Evolutionary conservation across 2,888 invertebrate species (phyloP), one percentile per base, ranked within the genome.

Genomic region (Lottia scabra): DNA sequence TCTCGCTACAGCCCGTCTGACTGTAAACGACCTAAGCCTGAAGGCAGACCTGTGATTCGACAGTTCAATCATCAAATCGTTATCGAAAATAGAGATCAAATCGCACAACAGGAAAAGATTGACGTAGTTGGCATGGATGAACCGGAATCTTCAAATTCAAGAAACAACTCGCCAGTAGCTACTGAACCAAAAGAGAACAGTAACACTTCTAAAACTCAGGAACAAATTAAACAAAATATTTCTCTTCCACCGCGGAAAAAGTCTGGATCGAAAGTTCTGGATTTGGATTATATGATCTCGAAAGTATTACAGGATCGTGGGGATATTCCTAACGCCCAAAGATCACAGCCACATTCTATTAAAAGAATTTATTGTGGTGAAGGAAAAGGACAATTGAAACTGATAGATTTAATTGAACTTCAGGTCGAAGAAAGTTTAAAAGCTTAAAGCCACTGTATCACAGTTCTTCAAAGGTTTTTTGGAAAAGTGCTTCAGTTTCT

Each of bases 401-500:
- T 80, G 15, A 76, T 79, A 15, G 79, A 80, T 73, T 71, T 80
- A 26, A 78, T 80, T 65, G 80, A 79, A 65, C 71, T 80, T 12
- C 80, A 80, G 38, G 78, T 80, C 19, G 80, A 80, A 56, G 76
- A 78, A 44, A 79, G 80, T 56, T 71, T 80, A 15, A 79, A 78
- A 64, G 76, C 75, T 44, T 78, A 71, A 72, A 56, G 26, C 10
- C 23, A n/a, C 38, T 38, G 3, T 6, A 38, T 6, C 38, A 38
- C 38, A 38, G 38, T 38, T 38, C 38, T 38, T 8, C 38, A 10
- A 38, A 8, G 38, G 38, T 38, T 38, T 38, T 38, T 4, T 38
- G 38, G 38, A 38, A 8, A 8, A 38, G 38, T 38, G 38, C 38
- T 38, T 38, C 38, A 38, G 38, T 4, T 4, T 38, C 5, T 10